Percentiles rank a stretch among this genome's conserved stretches.
phyloP scores from a whole-genome alignment of 2,797 vertebrate genomes.

The Sylvilagus floridanus region DNA sequence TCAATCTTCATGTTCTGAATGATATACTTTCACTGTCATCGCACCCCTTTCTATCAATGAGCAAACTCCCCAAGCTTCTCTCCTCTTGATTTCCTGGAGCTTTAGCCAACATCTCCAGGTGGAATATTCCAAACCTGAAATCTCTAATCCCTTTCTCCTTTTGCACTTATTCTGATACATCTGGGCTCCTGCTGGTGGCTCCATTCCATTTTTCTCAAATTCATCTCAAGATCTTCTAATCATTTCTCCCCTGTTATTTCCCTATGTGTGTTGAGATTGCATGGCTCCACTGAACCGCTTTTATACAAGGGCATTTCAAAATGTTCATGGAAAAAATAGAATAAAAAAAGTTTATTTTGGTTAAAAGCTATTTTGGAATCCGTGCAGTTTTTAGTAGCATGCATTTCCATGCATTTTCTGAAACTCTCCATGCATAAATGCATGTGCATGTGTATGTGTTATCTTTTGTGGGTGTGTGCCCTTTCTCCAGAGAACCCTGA shows the following conservation, averaged over 20 bases:
- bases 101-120: slow-evolving; percentile 10
- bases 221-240: neutral
- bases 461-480: no score
- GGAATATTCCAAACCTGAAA: slow-evolving; percentile 38
- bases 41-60: neutral
- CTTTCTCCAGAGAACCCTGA: neutral
- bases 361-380: no score
- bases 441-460: neutral
- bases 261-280: no score
- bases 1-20: neutral
- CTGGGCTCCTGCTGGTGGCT: neutral
- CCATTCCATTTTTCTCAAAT: slow-evolving; percentile 3
- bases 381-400: no score
- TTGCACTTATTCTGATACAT: slow-evolving; percentile 29
- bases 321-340: no score
- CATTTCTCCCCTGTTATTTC: neutral
- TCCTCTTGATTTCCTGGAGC: slow-evolving; percentile 12
- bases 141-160: neutral
- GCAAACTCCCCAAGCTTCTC: neutral
- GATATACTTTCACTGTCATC: neutral
- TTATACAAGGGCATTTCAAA: no score
- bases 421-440: neutral
- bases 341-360: no score
- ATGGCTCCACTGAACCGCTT: no score
- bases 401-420: neutral